Base-by-base conservation (phyloP, 1,140 invertebrate genomes). In the Drosophila neocordata region DNA sequence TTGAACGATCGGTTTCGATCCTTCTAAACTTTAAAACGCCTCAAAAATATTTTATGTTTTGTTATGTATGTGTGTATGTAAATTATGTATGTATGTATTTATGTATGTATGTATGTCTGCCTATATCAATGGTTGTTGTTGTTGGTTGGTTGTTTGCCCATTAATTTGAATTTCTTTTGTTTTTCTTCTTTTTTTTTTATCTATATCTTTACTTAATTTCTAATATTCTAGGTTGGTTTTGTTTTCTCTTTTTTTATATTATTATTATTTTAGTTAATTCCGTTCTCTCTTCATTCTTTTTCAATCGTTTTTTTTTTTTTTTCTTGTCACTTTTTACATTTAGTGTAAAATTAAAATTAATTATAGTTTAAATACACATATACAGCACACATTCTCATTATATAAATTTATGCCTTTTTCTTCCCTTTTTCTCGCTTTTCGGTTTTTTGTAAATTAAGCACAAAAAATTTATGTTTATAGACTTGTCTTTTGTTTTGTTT, bases 321-420 rank as follows among this genome's bases (percentile, higher is more conserved):
- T 56, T 13, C 11, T 69, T 70, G 68, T 70, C 48, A 63, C 70
- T 85, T 87, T 85, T 87, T 87, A 85, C 82, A 85, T 75, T 81
- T 82, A 85, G 82, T 87, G 81, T 85, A 87, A 87, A 78, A 85
- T 87, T 82, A 85, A 75, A 82, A 75, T 87, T 85, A 88, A 79
- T 72, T 82, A 78, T 82, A 82, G 82, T 85, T 80, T 87, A 85
- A 85, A 85, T 85, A 85, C 82, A 85, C 82, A 85, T 87, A 85
- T 85, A 85, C 82, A 85, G 71, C 82, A 79, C 82, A 69, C 81
- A 78, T 78, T 56, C 11, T 38, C 35, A 59, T 59, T 37, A 84
- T 73, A 87, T 78, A 81, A 78, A 87, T 87, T 85, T 85, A 85
- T 85, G 81, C 81, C 81, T 84, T 84, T 85, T 79, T 18, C 20